Evolutionary conservation across 1,140 invertebrate genomes (phyloP), one percentile per base, ranked within the genome.

Genomic region (Brachionus manjavacas): DNA sequence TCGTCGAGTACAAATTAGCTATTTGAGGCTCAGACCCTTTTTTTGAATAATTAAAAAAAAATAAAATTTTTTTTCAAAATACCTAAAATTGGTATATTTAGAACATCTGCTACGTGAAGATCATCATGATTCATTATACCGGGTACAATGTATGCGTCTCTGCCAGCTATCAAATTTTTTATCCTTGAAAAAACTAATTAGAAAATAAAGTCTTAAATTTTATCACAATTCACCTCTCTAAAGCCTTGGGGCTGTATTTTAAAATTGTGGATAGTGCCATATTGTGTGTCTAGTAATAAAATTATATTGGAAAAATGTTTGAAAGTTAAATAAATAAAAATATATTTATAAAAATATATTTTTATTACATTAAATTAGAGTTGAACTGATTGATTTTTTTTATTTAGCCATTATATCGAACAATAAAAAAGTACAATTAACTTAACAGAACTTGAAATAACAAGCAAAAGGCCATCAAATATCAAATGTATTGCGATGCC

Each of bases 211-310:
- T 4, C 16, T 64, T 41, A 8, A n/a, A 7, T 49, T 25, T 25
- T 12, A 16, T 16, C 8, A 41, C 14, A 23, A 49, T 8, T 72
- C 49, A 74, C 70, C 89, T 85, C 46, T 86, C 86, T 35, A 89
- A 68, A 0, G 89, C 86, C 31, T 86, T 83, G 6, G 89, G 88
- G 85, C 88, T 89, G 85, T 90, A 89, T 81, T 89, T 90, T 25
- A 90, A 85, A 9, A 88, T 84, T 16, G 89, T 87, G 11, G 89
- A 88, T 14, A 90, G 85, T 85, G 89, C 89, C 88, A 90, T 89
- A 60, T 87, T 86, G 85, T 90, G 89, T 55, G 87, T 87, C 89
- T 90, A 85, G 55, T 85, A 20, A 66, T n/a, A 83, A 64, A 20
- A 14, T 25, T 31, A 35, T 35, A 35, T 7, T 35, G 1, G 1